Conservation (phyloP, 2,113 vertebrate genomes). For the Isurus oxyrinchus region DNA sequence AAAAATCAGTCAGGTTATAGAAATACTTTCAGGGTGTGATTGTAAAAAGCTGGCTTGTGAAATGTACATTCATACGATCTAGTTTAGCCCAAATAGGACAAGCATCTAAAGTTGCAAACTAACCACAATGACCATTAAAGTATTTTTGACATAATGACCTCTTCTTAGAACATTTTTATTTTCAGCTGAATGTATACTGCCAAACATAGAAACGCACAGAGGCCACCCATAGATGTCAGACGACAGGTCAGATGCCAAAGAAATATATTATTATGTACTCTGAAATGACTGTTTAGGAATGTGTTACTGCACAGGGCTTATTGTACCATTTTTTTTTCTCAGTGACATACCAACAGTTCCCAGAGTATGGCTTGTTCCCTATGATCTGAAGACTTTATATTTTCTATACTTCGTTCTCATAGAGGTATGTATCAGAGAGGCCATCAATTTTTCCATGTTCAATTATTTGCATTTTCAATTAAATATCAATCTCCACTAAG, state of each 20-base stretch:
- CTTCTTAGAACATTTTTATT: not conserved
- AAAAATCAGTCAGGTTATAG: not conserved
- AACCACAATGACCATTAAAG: no score
- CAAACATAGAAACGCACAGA: not conserved
- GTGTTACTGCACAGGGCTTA: not conserved
- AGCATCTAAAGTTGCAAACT: not conserved
- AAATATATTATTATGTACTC: not conserved
- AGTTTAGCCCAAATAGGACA: not conserved
- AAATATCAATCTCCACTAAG: not conserved
- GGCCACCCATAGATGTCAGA: not conserved
- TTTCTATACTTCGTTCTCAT: not conserved
- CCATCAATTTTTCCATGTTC: not conserved
- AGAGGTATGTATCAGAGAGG: not conserved
- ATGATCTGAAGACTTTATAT: not conserved
- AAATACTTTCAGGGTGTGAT: not conserved
- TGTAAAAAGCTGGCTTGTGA: not conserved
- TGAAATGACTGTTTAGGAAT: not conserved
- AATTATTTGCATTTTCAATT: not conserved
- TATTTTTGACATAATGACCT: conserved; percentile 8
- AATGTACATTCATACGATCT: not conserved
- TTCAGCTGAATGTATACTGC: not conserved
- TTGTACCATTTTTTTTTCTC: not conserved
- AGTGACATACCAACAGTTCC: not conserved
- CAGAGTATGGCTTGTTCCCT: not conserved
- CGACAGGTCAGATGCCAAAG: not conserved